Evolutionary conservation across 2,797 vertebrate species (phyloP), one percentile per base, ranked within the genome.

Genomic region (Echeneis naucrates): DNA sequence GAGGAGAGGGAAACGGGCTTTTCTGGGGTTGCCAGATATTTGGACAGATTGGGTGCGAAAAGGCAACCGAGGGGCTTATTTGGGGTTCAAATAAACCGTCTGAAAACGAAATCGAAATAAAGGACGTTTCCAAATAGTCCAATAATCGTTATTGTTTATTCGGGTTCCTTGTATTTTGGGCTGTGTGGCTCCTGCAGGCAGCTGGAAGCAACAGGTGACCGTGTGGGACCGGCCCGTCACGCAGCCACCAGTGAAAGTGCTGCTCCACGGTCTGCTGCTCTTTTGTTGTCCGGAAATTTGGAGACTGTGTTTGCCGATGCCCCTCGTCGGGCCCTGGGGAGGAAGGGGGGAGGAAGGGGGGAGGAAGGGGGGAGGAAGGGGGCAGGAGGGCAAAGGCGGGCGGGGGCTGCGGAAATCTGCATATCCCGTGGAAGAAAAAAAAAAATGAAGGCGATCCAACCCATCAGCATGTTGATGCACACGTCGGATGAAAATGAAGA

Each of bases 251-350:
- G 88, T 82, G 81, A 92, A 89, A 84, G 84, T 86, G 72, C 17
- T 59, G 50, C 77, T 59, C 47, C 77, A 71, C 47, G 82, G 55
- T 90, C 85, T 56, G 76, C 83, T 87, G 72, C 19, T 35, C 80
- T 78, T 83, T 90, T 89, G 83, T 90, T 88, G 87, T 83, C 81
- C 80, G 75, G 85, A 89, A 85, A 88, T 88, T 80, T 83, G 73
- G 65, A 57, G 71, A 78, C 79, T 82, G 78, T 76, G 85, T 87
- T 87, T 85, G 80, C 61, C 38, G 83, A 75, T 83, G 81, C 75
- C 48, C 54, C 69, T 72, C 77, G 71, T 85, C 77, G 68, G 38
- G 70, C 63, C 80, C 81, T 63, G 30, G 53, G 67, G 8, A 42
- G 50, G 73, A 73, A 16, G 6, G 16, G 11, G 24, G 13, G 16